Evolutionary conservation across 1,140 invertebrate genomes (phyloP).

Genomic region (Maniola jurtina): DNA sequence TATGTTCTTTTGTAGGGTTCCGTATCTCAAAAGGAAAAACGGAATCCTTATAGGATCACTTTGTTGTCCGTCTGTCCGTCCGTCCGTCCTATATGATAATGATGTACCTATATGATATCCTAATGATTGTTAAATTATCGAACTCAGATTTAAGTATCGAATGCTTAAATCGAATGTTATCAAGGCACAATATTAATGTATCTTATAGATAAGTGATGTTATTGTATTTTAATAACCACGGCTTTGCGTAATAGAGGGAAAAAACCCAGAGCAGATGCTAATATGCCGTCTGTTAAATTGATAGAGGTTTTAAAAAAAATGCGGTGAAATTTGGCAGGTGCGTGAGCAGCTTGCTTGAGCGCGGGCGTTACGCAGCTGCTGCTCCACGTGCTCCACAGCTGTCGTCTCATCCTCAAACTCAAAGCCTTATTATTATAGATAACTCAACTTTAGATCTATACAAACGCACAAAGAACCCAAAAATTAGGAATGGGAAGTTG

Average conservation of each 20-base stretch:
- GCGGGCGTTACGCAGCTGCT: conserved; percentile 62
- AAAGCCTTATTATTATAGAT: conserved; percentile 19
- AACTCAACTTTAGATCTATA: neutral
- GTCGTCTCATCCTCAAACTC: conserved; percentile 50
- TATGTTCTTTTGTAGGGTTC: no score
- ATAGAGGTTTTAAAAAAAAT: conserved; percentile 45
- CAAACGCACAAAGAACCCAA: conserved; percentile 1
- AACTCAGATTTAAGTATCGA: no score
- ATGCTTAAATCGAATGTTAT: no score
- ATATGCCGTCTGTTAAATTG: conserved; percentile 37
- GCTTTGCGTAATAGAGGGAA: conserved; percentile 1
- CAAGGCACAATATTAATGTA: neutral
- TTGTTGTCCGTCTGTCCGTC: no score
- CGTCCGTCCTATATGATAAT: no score
- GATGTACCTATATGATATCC: no score
- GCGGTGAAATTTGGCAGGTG: conserved; percentile 58
- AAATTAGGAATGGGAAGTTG: neutral
- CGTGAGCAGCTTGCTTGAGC: conserved; percentile 62
- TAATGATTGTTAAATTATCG: no score
- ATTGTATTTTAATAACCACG: neutral
- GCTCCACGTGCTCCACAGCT: conserved; percentile 68
- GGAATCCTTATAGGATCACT: no score
- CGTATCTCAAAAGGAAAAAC: no score
- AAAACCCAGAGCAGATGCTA: conserved; percentile 46
- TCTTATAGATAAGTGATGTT: no score